Evolutionary conservation across 64 coral and sea anemone genomes (phyloP).

Genomic region (Hydrozoanthus tunicans): DNA sequence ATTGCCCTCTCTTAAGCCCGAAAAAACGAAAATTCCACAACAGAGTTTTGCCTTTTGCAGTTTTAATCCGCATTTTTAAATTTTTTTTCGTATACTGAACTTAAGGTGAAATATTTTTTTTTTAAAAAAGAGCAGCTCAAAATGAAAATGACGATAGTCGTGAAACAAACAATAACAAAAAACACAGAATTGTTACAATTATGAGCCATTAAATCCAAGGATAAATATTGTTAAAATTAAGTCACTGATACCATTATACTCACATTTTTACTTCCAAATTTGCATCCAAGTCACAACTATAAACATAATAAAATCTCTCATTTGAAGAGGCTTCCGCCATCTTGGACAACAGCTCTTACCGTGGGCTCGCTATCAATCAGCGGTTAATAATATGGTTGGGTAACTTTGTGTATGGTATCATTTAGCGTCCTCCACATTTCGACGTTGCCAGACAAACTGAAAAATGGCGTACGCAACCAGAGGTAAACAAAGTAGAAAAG

Average conservation of each 20-base stretch:
- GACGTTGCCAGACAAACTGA: slow-evolving; percentile 47
- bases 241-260: slow-evolving; percentile 10
- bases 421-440: slow-evolving; percentile 5
- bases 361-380: slow-evolving; percentile 16
- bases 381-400: not conserved
- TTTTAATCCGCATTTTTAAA: no score
- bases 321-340: slow-evolving; percentile 51
- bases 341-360: slow-evolving; percentile 15
- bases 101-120: not conserved
- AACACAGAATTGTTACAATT: not conserved
- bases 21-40: no score
- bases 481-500: slow-evolving; percentile 57
- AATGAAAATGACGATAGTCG: not conserved
- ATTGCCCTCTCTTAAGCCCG: no score
- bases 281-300: slow-evolving; percentile 54
- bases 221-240: not conserved
- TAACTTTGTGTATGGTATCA: slow-evolving; percentile 15
- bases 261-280: slow-evolving; percentile 60
- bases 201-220: not conserved
- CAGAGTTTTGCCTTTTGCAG: no score
- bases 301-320: slow-evolving; percentile 62
- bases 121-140: not conserved
- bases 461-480: slow-evolving; percentile 75
- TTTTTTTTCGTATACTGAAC: not conserved
- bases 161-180: not conserved